Percentiles rank a stretch among this genome's conserved stretches.
Conservation (phyloP, 2,113 vertebrate genomes). For the Podarcis cretensis region DNA sequence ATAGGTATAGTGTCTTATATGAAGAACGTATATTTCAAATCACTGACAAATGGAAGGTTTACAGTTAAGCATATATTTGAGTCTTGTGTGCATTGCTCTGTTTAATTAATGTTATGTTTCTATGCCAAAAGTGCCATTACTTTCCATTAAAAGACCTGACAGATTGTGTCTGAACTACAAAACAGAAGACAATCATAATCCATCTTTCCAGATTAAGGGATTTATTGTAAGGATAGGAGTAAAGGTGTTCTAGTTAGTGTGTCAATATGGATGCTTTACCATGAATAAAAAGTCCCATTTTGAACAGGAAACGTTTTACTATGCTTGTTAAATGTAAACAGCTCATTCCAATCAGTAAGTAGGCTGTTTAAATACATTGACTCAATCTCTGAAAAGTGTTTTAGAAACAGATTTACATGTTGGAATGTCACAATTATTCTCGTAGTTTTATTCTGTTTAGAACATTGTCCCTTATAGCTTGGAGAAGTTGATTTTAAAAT, state of each 20-base stretch:
- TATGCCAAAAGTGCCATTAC: slow-evolving; percentile 82
- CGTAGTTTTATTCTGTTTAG: slow-evolving; percentile 43
- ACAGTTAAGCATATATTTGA: slow-evolving; percentile 74
- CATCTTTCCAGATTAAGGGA: slow-evolving; percentile 55
- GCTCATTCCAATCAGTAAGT: slow-evolving; percentile 30
- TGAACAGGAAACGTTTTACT: slow-evolving; percentile 32
- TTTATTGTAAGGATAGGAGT: slow-evolving; percentile 46
- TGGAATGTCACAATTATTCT: slow-evolving; percentile 47
- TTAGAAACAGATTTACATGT: slow-evolving; percentile 30
- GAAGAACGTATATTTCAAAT: slow-evolving; percentile 78
- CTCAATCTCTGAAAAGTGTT: slow-evolving; percentile 17
- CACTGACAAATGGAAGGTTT: slow-evolving; percentile 73
- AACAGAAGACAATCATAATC: slow-evolving; percentile 39
- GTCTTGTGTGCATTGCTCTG: slow-evolving; percentile 75
- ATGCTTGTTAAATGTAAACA: slow-evolving; percentile 34
- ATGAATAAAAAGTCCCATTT: slow-evolving; percentile 28
- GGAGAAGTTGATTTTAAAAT: neutral
- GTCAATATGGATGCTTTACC: neutral
- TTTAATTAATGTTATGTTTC: slow-evolving; percentile 78
- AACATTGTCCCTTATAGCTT: neutral
- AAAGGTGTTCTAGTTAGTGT: slow-evolving; percentile 36
- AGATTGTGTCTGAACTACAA: slow-evolving; percentile 57
- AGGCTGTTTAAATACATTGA: slow-evolving; percentile 7
- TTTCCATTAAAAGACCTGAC: slow-evolving; percentile 79
- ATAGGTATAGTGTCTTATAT: slow-evolving; percentile 71